Base-by-base conservation (phyloP, 53 echinoderm and acorn worm genomes). In the Echinometra lucunter region DNA sequence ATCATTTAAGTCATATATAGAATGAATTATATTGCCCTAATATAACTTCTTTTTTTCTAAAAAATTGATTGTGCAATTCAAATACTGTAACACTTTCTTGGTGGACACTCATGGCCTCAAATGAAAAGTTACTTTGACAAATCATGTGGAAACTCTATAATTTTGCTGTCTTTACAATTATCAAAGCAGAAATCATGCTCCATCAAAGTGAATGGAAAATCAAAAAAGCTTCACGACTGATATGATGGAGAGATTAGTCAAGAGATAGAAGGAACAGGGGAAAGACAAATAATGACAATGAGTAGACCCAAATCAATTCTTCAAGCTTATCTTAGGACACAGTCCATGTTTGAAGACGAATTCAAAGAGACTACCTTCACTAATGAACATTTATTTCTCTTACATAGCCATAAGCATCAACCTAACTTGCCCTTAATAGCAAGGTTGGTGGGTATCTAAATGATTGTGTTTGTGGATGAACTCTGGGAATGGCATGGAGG, bases 341-440 rank as follows among this genome's bases (percentile, higher is more conserved):
- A 63, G 91, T 40, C 63, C 66, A 53, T 58, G 40, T 42, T 58
- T 66, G 35, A 37, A 66, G 57, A 42, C 40, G 21, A 6, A 89
- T 89, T 89, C 35, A 58, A 90, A 58, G 35, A 58, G 63, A 63
- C 66, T 63, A 25, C 66, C 25, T 38, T 58, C 60, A 38, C 90
- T 90, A 90, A 90, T 90, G 40, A 90, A 58, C 90, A 90, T 90
- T 90, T 66, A 38, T 90, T 66, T 63, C 1, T 37, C 25, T 35
- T 34, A 49, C 4, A 49, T 49, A 49, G 88, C 88, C 88, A 19
- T 28, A 56, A 53, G 57, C 89, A 27, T 89, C 89, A 89, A 82
- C 83, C 57, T 88, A 55, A 57, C 89, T 88, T 88, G 55, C 49
- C 90, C 35, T 45, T 90, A 60, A 60, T 60, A 53, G 63, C 12